phyloP scores from a whole-genome alignment of 2,888 invertebrate genomes.

The Mythimna vitellina region DNA sequence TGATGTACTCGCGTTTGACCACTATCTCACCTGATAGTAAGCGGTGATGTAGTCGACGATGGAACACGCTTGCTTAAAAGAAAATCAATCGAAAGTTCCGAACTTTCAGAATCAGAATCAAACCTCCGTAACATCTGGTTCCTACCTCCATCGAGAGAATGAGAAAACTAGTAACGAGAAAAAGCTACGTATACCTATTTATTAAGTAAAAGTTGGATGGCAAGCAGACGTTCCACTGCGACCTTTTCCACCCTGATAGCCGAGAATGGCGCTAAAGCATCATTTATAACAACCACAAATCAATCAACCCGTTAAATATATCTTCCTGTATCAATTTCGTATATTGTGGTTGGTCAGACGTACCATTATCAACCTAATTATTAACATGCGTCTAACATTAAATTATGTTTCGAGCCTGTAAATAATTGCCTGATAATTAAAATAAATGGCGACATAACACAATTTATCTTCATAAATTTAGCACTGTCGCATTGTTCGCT shows the following conservation, averaged over 20 bases:
- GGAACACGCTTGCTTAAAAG: too few relatives aligned
- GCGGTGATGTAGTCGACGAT: too few relatives aligned
- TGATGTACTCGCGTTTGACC: too few relatives aligned
- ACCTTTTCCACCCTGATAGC: conserved; percentile 55
- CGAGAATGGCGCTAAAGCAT: conserved; percentile 53
- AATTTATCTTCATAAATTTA: conserved; percentile 40
- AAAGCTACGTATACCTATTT: conserved; percentile 70
- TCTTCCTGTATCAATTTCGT: conserved; percentile 60
- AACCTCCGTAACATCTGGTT: too few relatives aligned
- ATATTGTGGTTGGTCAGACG: conserved; percentile 25
- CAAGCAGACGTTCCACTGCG: conserved; percentile 23
- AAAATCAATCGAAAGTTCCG: too few relatives aligned
- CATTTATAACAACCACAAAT: conserved; percentile 55
- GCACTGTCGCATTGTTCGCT: conserved; percentile 5
- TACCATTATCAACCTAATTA: conserved; percentile 55
- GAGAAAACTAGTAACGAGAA: conserved; percentile 82
- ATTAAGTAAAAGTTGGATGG: conserved; percentile 66
- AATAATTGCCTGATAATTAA: conserved; percentile 52
- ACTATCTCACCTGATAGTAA: too few relatives aligned
- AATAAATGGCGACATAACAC: conserved; percentile 55
- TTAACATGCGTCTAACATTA: conserved; percentile 50
- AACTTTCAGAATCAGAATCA: too few relatives aligned
- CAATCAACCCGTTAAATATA: conserved; percentile 54
- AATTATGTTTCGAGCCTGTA: conserved; percentile 50
- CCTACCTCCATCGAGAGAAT: conserved; percentile 72